Evolutionary conservation across 2,113 vertebrate species (phyloP), one percentile per base, ranked within the genome.

Genomic region (Clarias batrachus): DNA sequence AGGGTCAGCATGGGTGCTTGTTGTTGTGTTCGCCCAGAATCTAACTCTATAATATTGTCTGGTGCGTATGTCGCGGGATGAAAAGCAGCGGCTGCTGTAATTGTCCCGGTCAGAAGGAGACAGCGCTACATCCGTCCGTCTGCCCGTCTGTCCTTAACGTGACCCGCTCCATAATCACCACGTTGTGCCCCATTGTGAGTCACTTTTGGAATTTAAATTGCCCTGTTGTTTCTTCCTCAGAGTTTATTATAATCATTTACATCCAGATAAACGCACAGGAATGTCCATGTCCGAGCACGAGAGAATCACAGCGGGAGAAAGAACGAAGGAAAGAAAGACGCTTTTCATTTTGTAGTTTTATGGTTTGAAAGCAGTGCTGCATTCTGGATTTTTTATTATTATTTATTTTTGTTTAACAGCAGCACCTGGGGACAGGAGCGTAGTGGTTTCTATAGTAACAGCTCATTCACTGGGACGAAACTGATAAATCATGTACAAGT

Each of bases 121-220:
- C 73, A 13, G 16, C 48, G 23, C 48, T 27, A 16, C 14, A 23
- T 78, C 52, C 37, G 37, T 41, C 70, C 17, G 7, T 41, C 37
- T 8, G 41, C 25, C 73, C 23, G 4, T 76, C 41, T 76, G 74
- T 56, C 74, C 74, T 56, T 27, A 17, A 9, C 52, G 14, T 78
- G 74, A 78, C 74, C 74, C 9, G 74, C 52, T 56, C 74, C 52
- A 56, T 78, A 78, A 78, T 56, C 25, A 56, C 74, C 74, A 78
- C 25, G 52, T 78, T 56, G 5, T 27, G 74, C 74, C 74, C 56
- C 52, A 56, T 78, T 78, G 27, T 56, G 27, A 78, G 1, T 14
- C 52, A 27, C 56, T 78, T 56, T 4, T 56, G 74, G 74, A 78
- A 78, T 56, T 56, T 78, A 78, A 78, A 78, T 78, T 56, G 52